Evolutionary conservation across 92 coral and sea anemone species (phyloP), one percentile per base, ranked within the genome.

Genomic region (Siderastrea siderea): DNA sequence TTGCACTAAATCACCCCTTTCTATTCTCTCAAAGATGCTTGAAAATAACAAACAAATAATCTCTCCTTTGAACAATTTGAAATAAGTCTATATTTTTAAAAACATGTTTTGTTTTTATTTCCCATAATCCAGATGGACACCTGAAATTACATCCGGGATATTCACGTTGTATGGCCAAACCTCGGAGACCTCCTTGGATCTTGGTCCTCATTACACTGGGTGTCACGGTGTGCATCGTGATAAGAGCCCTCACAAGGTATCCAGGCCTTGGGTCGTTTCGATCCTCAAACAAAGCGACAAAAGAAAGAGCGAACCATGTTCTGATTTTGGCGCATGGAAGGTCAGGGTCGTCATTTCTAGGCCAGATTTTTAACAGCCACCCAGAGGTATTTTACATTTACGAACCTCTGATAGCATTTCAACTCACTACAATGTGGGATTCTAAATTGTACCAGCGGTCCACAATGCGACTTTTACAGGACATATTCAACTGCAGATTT

Each of bases 331-430:
- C 99, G n/a, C 93, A 96, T 49, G 93, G 86, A 48, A 90, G 99
- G 48, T 90, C 99, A 14, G 98, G 99, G 3, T 97, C 99, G 0
- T 97, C 99, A 7, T 97, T 85, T 76, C 91, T 97, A n/a, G 98
- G 98, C 0, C 94, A 97, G 79, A 79, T 97, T 43, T 96, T 97
- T 86, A 96, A 97, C 86, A 91, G 87, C 44, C 94, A 94, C 59
- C 90, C 94, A 1, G 88, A 90, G 15, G 97, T 95, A 48, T 93
- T 97, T 76, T 97, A 90, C 84, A 51, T 97, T 6, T 97, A 91
- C 81, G 99, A 97, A 68, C 99, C 99, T 4, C 78, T 97, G 10
- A 67, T 89, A 63, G 82, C 96, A 5, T 55, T 95, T 38, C 90
- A 88, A 10, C 62, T 74, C 47, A 91, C 96, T 3, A 84, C 96